These are phyloP conservation scores for Eublepharis macularius DNA, from an alignment of 2,113 vertebrate genomes.

Conservation along the genomic window DNA sequence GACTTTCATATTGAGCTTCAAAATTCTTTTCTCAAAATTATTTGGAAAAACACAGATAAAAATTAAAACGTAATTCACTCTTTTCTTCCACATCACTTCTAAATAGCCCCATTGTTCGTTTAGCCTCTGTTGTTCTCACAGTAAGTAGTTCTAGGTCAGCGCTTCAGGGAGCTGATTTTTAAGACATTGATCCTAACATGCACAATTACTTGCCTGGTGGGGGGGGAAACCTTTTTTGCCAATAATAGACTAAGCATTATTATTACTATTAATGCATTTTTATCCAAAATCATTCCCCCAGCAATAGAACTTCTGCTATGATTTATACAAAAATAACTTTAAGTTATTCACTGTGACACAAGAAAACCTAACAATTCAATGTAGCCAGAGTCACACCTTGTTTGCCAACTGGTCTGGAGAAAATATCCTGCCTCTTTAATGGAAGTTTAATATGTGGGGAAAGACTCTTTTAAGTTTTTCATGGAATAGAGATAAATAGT, in stretches of 20 bases:
- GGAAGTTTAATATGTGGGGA: no score
- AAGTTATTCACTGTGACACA: background rate
- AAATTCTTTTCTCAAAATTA: constrained; percentile 56
- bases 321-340: background rate
- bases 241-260: background rate
- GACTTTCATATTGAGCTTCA: constrained; percentile 43
- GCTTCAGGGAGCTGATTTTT: constrained; percentile 39
- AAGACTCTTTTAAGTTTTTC: no score
- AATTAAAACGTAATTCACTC: constrained; percentile 60
- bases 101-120: constrained; percentile 50
- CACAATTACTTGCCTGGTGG: constrained; percentile 47
- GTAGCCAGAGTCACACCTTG: background rate
- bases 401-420: no score
- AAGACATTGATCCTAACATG: constrained; percentile 17
- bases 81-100: constrained; percentile 54
- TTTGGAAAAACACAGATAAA: constrained; percentile 45
- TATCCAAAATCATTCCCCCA: background rate
- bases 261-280: background rate
- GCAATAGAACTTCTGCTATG: background rate
- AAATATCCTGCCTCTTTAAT: no score
- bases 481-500: no score
- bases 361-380: background rate
- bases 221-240: constrained; percentile 6
- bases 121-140: constrained; percentile 45
- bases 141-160: constrained; percentile 41